Conservation (phyloP, 2,888 invertebrate species). For the Cryptophagus acutangulus region DNA sequence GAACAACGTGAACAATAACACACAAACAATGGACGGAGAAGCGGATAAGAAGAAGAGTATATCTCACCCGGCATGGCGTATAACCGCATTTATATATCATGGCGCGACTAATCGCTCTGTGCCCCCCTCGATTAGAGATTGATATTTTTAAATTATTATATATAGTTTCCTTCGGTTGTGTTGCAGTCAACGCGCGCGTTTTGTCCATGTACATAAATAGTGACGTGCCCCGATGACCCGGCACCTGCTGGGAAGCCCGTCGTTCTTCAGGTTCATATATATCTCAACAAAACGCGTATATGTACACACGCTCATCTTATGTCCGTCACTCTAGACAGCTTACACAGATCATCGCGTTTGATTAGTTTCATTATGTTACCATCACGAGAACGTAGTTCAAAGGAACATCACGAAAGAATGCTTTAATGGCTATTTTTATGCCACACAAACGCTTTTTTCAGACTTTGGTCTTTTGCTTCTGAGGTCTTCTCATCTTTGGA, state of each 20-base stretch:
- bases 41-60: slow-evolving; percentile 18
- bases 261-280: slow-evolving; percentile 24
- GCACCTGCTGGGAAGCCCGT: slow-evolving; percentile 31
- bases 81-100: slow-evolving; percentile 15
- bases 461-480: no score
- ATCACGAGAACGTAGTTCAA: no score
- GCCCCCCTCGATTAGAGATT: slow-evolving; percentile 26
- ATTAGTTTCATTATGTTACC: slow-evolving; percentile 32
- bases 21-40: slow-evolving; percentile 7
- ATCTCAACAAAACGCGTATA: slow-evolving; percentile 17
- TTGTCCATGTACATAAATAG: slow-evolving; percentile 14
- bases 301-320: slow-evolving; percentile 30
- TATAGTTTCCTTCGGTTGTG: slow-evolving; percentile 8
- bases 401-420: no score
- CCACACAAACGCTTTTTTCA: no score
- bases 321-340: slow-evolving; percentile 29
- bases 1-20: slow-evolving; percentile 22
- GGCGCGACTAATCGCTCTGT: slow-evolving; percentile 24
- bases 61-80: slow-evolving; percentile 31
- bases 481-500: no score
- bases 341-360: slow-evolving; percentile 27
- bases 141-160: slow-evolving; percentile 17
- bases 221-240: slow-evolving; percentile 35
- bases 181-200: slow-evolving; percentile 11
- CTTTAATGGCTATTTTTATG: no score